Conservation (phyloP, 2,113 vertebrate genomes). For the Plecturocebus donacophilus region DNA sequence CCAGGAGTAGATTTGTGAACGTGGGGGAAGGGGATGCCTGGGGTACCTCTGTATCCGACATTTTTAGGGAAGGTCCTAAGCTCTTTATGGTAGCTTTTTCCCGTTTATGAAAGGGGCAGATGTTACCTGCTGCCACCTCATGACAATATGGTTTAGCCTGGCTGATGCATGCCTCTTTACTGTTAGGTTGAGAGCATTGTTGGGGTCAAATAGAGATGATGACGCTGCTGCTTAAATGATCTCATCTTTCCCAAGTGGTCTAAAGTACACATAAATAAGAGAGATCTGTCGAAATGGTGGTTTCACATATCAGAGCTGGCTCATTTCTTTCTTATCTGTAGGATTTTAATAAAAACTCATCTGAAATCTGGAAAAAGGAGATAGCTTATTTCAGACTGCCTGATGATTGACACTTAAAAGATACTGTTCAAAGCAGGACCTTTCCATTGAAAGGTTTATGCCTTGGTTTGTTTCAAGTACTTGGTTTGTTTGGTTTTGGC, state of each 20-base stretch:
- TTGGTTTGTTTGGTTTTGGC: not conserved
- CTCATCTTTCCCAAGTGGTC: conserved; percentile 78
- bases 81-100: not conserved
- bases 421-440: not conserved
- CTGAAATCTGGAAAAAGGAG: not conserved
- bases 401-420: not conserved
- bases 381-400: not conserved
- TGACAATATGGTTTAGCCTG: not conserved
- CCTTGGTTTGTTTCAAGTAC: too few species aligned
- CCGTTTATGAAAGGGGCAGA: not conserved
- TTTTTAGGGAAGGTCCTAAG: conserved; percentile 45
- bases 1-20: conserved; percentile 73
- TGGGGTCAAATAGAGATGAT: conserved; percentile 66
- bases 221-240: conserved; percentile 72
- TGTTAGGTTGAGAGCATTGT: conserved; percentile 54
- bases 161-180: not conserved
- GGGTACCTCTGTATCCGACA: conserved; percentile 46
- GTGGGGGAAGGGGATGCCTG: conserved; percentile 76
- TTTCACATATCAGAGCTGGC: conserved; percentile 45
- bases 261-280: conserved; percentile 67
- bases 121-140: not conserved
- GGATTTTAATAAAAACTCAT: conserved; percentile 48
- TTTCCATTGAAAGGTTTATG: not conserved
- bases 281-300: conserved; percentile 52
- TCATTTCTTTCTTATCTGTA: conserved; percentile 17